Evolutionary conservation across 2,888 invertebrate genomes (phyloP).

Genomic region (Thymelicus acteon): DNA sequence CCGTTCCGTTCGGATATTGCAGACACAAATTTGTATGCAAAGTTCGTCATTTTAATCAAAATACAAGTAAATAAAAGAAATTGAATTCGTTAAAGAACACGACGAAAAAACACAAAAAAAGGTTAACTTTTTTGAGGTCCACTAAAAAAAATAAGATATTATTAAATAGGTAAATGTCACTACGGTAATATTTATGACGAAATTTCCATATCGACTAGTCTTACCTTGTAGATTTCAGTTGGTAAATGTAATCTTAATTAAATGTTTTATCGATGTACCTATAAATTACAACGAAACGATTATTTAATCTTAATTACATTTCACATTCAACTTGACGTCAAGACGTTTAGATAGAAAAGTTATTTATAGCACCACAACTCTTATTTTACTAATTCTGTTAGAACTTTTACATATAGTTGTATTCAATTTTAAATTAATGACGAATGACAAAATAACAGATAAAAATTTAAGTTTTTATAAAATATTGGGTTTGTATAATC

Average conservation of each 20-base stretch:
- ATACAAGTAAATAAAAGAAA: no score
- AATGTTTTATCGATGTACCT: conserved; percentile 13
- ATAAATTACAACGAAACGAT: conserved; percentile 16
- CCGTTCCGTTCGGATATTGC: neutral
- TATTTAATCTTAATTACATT: conserved; percentile 23
- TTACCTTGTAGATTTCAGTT: neutral
- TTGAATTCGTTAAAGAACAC: no score
- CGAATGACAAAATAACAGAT: neutral
- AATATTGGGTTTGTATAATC: no score
- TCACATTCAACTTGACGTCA: conserved; percentile 12
- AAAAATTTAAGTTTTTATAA: no score
- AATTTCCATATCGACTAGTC: neutral
- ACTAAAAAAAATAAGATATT: no score
- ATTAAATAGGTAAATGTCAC: no score
- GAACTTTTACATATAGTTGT: neutral
- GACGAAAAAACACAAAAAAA: no score
- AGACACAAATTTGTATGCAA: neutral
- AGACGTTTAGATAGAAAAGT: neutral
- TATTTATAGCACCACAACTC: neutral
- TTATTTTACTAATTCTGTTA: neutral
- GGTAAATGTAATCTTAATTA: conserved; percentile 24
- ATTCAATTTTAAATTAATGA: neutral
- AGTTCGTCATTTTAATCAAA: no score
- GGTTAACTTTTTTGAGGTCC: no score
- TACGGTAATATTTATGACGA: neutral